Conservation (phyloP, 1,140 invertebrate species). For the Arctopsyche grandis region DNA sequence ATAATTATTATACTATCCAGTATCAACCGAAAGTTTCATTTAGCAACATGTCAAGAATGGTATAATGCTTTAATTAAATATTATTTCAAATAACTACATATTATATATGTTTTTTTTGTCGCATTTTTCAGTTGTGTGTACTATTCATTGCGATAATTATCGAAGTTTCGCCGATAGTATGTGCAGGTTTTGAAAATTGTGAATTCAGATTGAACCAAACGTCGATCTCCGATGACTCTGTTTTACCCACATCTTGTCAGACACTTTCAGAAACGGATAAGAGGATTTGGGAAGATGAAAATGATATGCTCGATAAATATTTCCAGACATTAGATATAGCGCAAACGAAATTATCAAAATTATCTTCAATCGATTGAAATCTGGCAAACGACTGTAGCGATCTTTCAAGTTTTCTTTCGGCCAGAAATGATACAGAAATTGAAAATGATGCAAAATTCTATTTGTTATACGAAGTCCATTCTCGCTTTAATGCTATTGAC, state of each 20-base stretch:
- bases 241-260: neutral
- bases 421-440: neutral
- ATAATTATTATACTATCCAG: too few relatives aligned
- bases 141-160: too few relatives aligned
- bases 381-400: neutral
- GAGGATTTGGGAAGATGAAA: constrained; percentile 10
- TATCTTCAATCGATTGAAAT: neutral
- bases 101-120: too few relatives aligned
- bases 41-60: too few relatives aligned
- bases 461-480: neutral
- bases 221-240: neutral
- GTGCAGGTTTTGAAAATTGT: neutral
- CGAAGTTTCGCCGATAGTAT: neutral
- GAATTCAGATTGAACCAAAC: constrained; percentile 10
- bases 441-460: neutral
- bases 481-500: neutral
- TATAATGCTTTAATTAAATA: too few relatives aligned
- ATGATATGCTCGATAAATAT: constrained; percentile 29
- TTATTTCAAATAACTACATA: too few relatives aligned
- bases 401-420: neutral
- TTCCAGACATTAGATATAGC: neutral
- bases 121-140: too few relatives aligned
- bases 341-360: constrained; percentile 3
- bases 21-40: too few relatives aligned
- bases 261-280: neutral